Evolutionary conservation across 2,888 invertebrate species (phyloP).

Genomic region (Drosophila algonquin): DNA sequence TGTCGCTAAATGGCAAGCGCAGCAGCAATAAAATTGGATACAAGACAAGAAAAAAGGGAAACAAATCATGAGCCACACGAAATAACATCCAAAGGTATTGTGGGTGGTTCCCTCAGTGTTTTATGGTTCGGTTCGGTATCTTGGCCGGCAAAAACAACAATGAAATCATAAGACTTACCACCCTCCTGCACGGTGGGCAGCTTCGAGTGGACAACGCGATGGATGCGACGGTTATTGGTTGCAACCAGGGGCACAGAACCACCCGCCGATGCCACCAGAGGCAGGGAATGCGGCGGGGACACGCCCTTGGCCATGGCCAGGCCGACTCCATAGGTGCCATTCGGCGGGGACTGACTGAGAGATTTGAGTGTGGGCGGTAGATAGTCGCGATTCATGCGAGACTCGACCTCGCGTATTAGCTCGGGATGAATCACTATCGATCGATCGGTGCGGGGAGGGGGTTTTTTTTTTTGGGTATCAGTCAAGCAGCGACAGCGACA

Average conservation of each 20-base stretch:
- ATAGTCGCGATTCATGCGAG: slow-evolving; percentile 92
- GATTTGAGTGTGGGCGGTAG: slow-evolving; percentile 87
- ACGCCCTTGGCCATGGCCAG: slow-evolving; percentile 32
- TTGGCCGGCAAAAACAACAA: neutral
- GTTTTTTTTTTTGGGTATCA: slow-evolving; percentile 15
- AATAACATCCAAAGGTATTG: neutral
- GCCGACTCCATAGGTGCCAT: slow-evolving; percentile 55
- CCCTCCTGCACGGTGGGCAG: slow-evolving; percentile 90
- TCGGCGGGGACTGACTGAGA: slow-evolving; percentile 81
- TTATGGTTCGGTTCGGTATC: neutral
- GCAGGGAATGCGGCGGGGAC: slow-evolving; percentile 53
- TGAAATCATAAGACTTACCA: slow-evolving; percentile 85
- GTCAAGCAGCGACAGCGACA: slow-evolving; percentile 43
- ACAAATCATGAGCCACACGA: slow-evolving; percentile 2
- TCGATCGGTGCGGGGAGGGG: slow-evolving; percentile 21
- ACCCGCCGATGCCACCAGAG: slow-evolving; percentile 54
- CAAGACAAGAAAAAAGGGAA: slow-evolving; percentile 12
- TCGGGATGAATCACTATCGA: slow-evolving; percentile 93
- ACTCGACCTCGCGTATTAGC: slow-evolving; percentile 94
- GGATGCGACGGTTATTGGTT: slow-evolving; percentile 78
- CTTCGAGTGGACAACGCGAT: slow-evolving; percentile 81
- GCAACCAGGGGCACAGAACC: slow-evolving; percentile 54
- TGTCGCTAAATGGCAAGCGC: slow-evolving; percentile 56
- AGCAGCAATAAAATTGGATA: neutral
- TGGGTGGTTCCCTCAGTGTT: neutral